These are phyloP conservation scores for Tetragonula clypearis DNA, from an alignment of 1,140 invertebrate genomes.

Conservation along the genomic window DNA sequence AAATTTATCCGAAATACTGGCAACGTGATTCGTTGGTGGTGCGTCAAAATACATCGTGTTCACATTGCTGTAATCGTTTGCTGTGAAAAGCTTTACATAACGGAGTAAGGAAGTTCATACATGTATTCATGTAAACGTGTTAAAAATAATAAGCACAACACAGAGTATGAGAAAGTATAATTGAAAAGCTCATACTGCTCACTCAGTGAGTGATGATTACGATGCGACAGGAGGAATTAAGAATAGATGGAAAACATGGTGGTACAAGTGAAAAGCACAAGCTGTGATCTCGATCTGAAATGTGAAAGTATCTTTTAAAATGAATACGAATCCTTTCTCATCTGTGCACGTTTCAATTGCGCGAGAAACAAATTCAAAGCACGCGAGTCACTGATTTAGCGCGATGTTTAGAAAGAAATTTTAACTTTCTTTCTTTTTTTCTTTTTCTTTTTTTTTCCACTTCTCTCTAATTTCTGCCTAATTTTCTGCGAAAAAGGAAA, in stretches of 20 bases:
- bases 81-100: not conserved
- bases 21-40: not conserved
- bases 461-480: too few relatives aligned
- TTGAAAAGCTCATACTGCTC: not conserved
- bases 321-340: not conserved
- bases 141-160: not conserved
- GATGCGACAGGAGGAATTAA: not conserved
- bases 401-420: not conserved
- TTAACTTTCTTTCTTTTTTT: not conserved
- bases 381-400: not conserved
- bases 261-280: too few relatives aligned
- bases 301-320: not conserved
- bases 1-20: not conserved
- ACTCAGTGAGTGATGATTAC: not conserved
- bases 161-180: not conserved
- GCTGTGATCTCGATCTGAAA: not conserved
- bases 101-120: not conserved
- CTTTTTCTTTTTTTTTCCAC: accelerated
- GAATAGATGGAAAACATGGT: not conserved
- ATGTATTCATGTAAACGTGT: not conserved
- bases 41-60: not conserved
- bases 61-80: not conserved
- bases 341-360: too few relatives aligned
- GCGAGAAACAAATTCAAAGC: not conserved
- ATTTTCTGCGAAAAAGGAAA: too few relatives aligned